A percentile compares a stretch with the other conserved stretches of the same genome.
Evolutionary conservation across 2,888 invertebrate species (phyloP).

Genomic region (Aromia moschata): DNA sequence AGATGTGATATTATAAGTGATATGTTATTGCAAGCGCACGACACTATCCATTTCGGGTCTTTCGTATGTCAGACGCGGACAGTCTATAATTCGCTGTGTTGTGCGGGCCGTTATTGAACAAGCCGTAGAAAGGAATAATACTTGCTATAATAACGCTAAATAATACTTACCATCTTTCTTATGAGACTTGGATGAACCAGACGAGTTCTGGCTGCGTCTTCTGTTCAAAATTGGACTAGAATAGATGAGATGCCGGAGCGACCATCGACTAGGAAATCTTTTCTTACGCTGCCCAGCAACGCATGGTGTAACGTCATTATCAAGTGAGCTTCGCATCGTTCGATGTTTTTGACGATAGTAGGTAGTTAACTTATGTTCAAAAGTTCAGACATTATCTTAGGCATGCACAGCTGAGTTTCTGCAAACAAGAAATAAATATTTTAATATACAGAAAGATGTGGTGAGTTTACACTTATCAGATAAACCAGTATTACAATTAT

Average conservation of each 20-base stretch:
- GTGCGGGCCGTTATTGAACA: no score
- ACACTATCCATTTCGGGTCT: no score
- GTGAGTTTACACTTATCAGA: no score
- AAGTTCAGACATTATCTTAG: slow-evolving; percentile 8
- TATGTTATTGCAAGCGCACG: no score
- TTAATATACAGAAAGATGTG: no score
- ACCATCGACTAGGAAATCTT: slow-evolving; percentile 68
- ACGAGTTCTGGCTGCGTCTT: slow-evolving; percentile 63
- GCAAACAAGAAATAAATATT: not conserved
- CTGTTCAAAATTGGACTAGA: slow-evolving; percentile 76
- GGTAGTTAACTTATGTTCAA: not conserved
- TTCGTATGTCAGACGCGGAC: no score
- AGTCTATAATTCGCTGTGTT: no score
- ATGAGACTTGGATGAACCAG: slow-evolving; percentile 51
- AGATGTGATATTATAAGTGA: no score
- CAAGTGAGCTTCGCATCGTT: slow-evolving; percentile 44
- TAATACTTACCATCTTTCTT: slow-evolving; percentile 40
- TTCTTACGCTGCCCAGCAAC: slow-evolving; percentile 59
- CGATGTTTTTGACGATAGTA: no score
- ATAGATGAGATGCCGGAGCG: slow-evolving; percentile 74
- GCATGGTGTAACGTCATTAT: slow-evolving; percentile 50
- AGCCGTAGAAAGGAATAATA: no score
- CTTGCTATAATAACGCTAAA: no score
- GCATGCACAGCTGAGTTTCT: not conserved
- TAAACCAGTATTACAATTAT: no score